These are phyloP conservation scores for Cherax destructor DNA, from an alignment of 1,140 invertebrate genomes.

Conservation along the genomic window DNA sequence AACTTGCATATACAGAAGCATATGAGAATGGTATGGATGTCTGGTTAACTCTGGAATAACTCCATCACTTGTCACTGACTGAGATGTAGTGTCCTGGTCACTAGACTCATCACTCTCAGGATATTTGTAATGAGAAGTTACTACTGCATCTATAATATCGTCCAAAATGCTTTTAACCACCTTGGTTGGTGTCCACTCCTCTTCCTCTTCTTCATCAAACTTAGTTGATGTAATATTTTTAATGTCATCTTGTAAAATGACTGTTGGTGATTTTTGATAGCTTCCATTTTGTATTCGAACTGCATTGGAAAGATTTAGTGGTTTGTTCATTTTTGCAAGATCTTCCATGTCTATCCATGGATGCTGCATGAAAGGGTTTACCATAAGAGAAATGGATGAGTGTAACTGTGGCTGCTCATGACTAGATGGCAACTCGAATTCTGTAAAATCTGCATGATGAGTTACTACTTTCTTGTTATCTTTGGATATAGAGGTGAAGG, in stretches of 20 bases:
- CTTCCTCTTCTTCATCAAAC: constrained; percentile 34
- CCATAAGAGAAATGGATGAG: constrained; percentile 77
- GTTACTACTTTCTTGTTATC: constrained; percentile 75
- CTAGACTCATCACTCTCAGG: constrained; percentile 74
- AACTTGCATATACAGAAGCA: constrained; percentile 87
- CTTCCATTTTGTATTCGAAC: constrained; percentile 63
- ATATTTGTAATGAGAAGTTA: constrained; percentile 74
- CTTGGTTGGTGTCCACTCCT: constrained; percentile 74
- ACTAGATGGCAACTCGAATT: constrained; percentile 78
- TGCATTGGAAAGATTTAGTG: constrained; percentile 51
- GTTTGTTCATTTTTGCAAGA: constrained; percentile 67
- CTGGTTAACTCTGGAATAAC: constrained; percentile 73
- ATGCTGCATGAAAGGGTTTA: constrained; percentile 77
- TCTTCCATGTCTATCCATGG: constrained; percentile 72
- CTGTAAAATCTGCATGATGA: constrained; percentile 77
- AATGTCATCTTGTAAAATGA: constrained; percentile 5
- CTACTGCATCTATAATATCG: constrained; percentile 78
- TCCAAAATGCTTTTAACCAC: constrained; percentile 79
- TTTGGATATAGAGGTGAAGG: constrained; percentile 70
- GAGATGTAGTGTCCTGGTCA: constrained; percentile 50
- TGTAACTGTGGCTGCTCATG: constrained; percentile 68
- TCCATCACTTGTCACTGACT: constrained; percentile 41
- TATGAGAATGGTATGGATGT: constrained; percentile 88
- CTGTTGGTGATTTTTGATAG: constrained; percentile 45
- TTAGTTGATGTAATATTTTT: constrained; percentile 47